Percentiles rank a stretch among this genome's conserved stretches.
phyloP scores from a whole-genome alignment of 2,113 vertebrate species.

The Indri indri region DNA sequence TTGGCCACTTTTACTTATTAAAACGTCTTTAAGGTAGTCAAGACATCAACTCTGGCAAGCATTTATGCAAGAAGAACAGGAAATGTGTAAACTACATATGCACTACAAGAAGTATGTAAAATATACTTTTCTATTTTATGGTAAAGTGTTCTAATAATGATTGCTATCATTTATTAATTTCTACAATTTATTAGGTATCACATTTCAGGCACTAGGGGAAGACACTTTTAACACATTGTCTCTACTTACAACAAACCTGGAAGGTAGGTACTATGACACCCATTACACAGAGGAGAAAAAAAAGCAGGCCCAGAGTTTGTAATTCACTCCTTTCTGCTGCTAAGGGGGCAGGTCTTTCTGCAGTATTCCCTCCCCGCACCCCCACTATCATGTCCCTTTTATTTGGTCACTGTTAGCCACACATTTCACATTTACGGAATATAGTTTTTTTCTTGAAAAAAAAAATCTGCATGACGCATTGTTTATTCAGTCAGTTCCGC shows the following conservation, averaged over 20 bases:
- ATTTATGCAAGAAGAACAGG: neutral
- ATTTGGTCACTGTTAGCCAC: neutral
- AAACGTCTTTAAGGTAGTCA: constrained; percentile 12
- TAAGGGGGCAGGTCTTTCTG: neutral
- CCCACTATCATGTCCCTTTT: neutral
- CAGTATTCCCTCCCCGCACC: neutral
- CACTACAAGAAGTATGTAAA: neutral
- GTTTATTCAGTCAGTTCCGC: neutral
- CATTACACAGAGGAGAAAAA: neutral
- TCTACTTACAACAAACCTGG: neutral
- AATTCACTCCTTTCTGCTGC: neutral
- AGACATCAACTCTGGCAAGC: neutral
- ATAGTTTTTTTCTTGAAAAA: neutral
- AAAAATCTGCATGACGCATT: neutral
- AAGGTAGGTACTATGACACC: neutral
- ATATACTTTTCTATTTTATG: neutral
- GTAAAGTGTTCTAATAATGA: neutral
- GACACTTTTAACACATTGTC: neutral
- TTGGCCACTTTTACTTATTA: neutral
- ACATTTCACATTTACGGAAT: neutral
- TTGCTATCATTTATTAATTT: neutral
- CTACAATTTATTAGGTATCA: neutral
- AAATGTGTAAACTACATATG: neutral
- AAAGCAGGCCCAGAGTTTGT: too few species aligned
- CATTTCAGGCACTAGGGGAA: neutral